Evolutionary conservation across 1,140 invertebrate species (phyloP), one percentile per base, ranked within the genome.

Genomic region (Dendroctonus valens): DNA sequence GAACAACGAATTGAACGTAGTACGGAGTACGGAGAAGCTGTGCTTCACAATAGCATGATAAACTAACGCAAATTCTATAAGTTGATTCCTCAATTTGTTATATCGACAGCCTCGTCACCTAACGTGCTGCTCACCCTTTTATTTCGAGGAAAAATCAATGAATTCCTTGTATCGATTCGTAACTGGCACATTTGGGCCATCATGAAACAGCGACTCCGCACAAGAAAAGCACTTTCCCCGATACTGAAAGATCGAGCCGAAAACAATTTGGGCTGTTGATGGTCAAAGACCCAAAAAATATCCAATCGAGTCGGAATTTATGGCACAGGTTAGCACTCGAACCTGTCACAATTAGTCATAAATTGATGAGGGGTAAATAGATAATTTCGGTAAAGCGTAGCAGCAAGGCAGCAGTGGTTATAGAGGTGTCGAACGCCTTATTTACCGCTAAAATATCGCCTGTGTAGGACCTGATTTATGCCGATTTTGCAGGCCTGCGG

Each of bases 331-430:
- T 65, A 59, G 15, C 63, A 57, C 53, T 59, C 55, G 44, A 59
- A 58, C 12, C 58, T 67, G 65, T 67, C 65, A 48, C 65, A 67
- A 67, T 67, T 67, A 67, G 65, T 67, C 48, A 67, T 58, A 58
- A 54, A 61, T 67, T 61, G 58, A 60, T 48, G 55, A 52, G 51
- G 58, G 39, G 65, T 55, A 61, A 61, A 61, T 61, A 61, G 58
- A 67, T 66, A 66, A 60, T 67, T 67, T 67, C 58, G 65, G 65
- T 61, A 61, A 67, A 59, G 58, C 52, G 65, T 67, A 67, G 58
- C 65, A 59, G 65, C 54, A 41, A 39, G 51, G 49, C 61, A 67
- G 58, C 65, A 61, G 65, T 67, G 38, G 65, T 67, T 67, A 67
- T 61, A 42, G 51, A 67, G 65, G 65, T 67, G 65, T 67, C 65